These are phyloP conservation scores for Drosophila demipolita DNA, from an alignment of 2,888 invertebrate genomes.

Conservation along the genomic window DNA sequence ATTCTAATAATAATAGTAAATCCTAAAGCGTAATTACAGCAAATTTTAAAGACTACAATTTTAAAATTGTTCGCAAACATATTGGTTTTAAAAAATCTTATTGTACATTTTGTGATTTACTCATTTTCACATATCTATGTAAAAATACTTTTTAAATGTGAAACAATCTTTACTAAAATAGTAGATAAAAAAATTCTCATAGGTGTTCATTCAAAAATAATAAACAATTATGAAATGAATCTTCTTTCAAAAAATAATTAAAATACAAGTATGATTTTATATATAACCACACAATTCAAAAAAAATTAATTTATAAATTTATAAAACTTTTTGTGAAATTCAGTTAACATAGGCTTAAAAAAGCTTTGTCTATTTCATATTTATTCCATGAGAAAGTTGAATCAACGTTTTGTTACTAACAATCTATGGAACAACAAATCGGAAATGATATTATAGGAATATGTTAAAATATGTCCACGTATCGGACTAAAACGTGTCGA, in stretches of 20 bases:
- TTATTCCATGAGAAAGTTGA: not conserved
- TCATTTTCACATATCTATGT: not conserved
- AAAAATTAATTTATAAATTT: not conserved
- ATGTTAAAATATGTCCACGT: conserved; percentile 21
- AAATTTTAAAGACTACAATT: not conserved
- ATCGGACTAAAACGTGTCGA: conserved; percentile 44
- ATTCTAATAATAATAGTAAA: not conserved
- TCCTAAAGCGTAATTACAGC: not conserved
- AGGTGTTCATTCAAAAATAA: not conserved
- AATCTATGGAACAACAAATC: conserved; percentile 18
- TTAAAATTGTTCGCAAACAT: not conserved
- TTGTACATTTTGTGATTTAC: not conserved
- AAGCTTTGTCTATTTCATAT: not conserved
- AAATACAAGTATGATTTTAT: not conserved
- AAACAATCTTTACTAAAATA: not conserved
- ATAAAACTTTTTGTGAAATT: not conserved
- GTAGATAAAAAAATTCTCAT: too few species aligned
- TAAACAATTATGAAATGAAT: not conserved
- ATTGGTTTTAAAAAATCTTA: not conserved
- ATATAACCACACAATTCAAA: not conserved
- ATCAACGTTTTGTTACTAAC: not conserved
- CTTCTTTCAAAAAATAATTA: not conserved
- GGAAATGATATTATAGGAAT: conserved; percentile 40
- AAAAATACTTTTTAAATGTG: not conserved
- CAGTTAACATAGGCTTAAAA: not conserved